Evolutionary conservation across 92 coral and sea anemone species (phyloP).

Genomic region (Palythoa caribaeorum): DNA sequence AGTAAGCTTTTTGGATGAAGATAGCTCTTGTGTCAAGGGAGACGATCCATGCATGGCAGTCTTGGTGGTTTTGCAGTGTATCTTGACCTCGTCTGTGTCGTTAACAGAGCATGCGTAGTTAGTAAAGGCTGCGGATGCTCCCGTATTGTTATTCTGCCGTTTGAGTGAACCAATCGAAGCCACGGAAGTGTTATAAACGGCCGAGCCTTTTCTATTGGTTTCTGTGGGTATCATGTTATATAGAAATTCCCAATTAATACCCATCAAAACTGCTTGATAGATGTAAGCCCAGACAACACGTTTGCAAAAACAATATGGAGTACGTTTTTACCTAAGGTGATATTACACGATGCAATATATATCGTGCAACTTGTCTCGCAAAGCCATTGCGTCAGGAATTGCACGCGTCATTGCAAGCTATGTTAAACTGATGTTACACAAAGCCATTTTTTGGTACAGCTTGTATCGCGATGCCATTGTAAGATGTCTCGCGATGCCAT

Average conservation of each 20-base stretch:
- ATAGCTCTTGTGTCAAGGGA: neutral
- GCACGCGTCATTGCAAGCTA: too few relatives aligned
- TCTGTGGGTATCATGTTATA: slow-evolving; percentile 29
- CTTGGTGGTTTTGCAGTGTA: neutral
- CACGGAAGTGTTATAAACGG: slow-evolving; percentile 25
- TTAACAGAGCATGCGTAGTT: slow-evolving; percentile 47
- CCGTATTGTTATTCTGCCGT: slow-evolving; percentile 17
- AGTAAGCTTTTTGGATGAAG: neutral
- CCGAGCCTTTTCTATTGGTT: slow-evolving; percentile 28
- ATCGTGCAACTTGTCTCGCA: neutral
- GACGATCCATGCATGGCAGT: neutral
- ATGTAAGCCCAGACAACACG: too few relatives aligned
- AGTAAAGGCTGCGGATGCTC: slow-evolving; percentile 9
- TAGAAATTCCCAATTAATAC: neutral
- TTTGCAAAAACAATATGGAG: too few relatives aligned
- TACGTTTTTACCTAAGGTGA: too few relatives aligned
- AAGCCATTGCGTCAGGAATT: too few relatives aligned
- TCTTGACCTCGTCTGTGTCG: slow-evolving; percentile 42
- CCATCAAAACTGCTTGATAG: neutral
- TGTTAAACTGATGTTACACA: too few relatives aligned
- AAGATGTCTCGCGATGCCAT: too few relatives aligned
- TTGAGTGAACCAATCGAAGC: slow-evolving; percentile 38
- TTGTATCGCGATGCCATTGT: too few relatives aligned
- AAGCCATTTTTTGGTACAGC: too few relatives aligned
- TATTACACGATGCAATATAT: too few relatives aligned